Base-by-base conservation (phyloP, 2,888 invertebrate genomes). In the Cryptocheilus praepositus region DNA sequence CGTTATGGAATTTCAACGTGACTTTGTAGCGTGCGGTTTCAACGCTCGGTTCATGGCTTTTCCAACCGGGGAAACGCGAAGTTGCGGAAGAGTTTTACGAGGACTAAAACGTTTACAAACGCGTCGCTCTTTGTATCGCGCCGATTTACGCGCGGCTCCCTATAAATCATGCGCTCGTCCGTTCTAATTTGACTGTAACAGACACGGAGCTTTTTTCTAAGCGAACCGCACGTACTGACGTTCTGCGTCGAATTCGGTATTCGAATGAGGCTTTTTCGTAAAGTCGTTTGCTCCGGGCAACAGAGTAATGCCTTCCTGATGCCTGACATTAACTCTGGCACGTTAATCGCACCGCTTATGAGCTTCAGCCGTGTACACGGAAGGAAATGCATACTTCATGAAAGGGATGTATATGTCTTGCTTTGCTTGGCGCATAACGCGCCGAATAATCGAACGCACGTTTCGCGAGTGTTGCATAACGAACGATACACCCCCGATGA, bases 281-380 rank as follows among this genome's bases (percentile, higher is more conserved):
- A n/a, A 71, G 67, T 65, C 62, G 74, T 74, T 65, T 65, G 61
- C 61, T 65, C 64, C 53, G 16, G 61, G 62, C 64, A 63, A 46
- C 63, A 53, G 22, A 44, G 61, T 67, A 74, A 74, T 62, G 64
- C 63, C 65, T 64, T 59, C 65, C 65, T 68, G 63, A 74, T 74
- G 67, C 46, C 67, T 43, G 71, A 56, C 74, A 74, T 74, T 71
- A 74, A 64, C 74, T 64, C 54, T 22, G 75, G 74, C 58, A 68
- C 59, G 74, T 74, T 74, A 74, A 74, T 74, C 65, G 71, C 73
- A 16, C 18, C 63, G 56, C 51, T 64, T 55, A 66, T 55, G 53
- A 56, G 36, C 63, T 55, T 58, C 5, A 22, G n/a, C 22, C 44
- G 13, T 43, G 46, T 21, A 45, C 63, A 36, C 53, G 51, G 63